A percentile compares a stretch with the other conserved stretches of the same genome.
These are phyloP conservation scores for Papilio glaucus DNA, from an alignment of 1,140 invertebrate species.

Conservation along the genomic window DNA sequence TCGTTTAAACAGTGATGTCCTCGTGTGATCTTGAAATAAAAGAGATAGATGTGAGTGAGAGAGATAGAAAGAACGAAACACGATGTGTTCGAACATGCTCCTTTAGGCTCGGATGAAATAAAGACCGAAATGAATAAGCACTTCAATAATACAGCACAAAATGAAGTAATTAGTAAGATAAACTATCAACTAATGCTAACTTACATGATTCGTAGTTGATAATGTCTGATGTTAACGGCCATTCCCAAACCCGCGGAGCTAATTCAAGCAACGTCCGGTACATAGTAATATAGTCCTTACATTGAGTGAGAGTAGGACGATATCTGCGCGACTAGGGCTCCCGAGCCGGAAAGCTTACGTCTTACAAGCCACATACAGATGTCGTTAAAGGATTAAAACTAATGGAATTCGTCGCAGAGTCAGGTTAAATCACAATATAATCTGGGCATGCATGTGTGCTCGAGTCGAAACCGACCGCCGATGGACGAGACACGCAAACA, in stretches of 20 bases:
- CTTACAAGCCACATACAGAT: slow-evolving; percentile 62
- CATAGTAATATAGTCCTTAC: slow-evolving; percentile 53
- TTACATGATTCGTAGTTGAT: too few species aligned
- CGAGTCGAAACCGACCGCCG: neutral
- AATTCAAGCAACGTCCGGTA: slow-evolving; percentile 58
- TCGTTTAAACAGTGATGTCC: too few species aligned
- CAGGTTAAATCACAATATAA: slow-evolving; percentile 54
- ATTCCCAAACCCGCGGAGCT: neutral
- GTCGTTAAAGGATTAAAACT: slow-evolving; percentile 57
- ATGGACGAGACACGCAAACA: slow-evolving; percentile 10
- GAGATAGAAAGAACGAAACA: too few species aligned
- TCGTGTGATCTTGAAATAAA: too few species aligned
- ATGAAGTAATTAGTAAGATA: neutral
- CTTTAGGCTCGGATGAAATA: neutral
- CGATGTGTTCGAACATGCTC: neutral
- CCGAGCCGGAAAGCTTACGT: slow-evolving; percentile 55
- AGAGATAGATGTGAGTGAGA: too few species aligned
- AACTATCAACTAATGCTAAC: too few species aligned
- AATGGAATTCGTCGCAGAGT: slow-evolving; percentile 52
- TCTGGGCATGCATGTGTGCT: slow-evolving; percentile 70
- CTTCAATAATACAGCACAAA: neutral
- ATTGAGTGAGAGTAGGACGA: slow-evolving; percentile 52
- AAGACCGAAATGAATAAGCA: neutral
- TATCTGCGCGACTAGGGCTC: slow-evolving; percentile 51
- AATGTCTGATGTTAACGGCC: neutral